phyloP scores from a whole-genome alignment of 2,888 invertebrate species.

The Cryptus viduatorius region DNA sequence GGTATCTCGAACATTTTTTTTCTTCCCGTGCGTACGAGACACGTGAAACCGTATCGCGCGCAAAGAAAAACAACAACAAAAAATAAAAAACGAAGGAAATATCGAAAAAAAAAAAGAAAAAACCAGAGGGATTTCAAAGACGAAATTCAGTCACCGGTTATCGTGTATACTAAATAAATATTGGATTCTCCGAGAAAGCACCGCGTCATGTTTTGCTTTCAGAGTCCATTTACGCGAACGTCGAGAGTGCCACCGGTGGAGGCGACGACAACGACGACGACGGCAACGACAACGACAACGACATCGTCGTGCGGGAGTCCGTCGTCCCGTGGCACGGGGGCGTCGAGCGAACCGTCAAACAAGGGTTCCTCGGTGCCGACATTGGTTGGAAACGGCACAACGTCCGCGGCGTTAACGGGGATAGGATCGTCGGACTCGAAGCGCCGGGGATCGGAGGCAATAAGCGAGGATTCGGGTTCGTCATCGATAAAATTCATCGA shows the following conservation, averaged over 20 bases:
- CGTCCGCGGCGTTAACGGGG: conserved; percentile 64
- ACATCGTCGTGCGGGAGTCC: conserved; percentile 56
- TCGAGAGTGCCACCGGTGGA: conserved; percentile 71
- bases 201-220: conserved; percentile 83
- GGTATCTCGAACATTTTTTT: neutral
- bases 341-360: conserved; percentile 65
- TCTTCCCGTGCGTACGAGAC: neutral
- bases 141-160: neutral
- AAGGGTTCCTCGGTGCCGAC: conserved; percentile 64
- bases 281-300: conserved; percentile 51
- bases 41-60: neutral
- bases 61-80: neutral
- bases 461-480: conserved; percentile 81
- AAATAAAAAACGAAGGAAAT: neutral
- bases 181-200: neutral
- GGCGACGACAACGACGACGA: conserved; percentile 51
- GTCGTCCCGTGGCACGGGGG: conserved; percentile 66
- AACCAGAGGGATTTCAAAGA: neutral
- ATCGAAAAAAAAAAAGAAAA: neutral
- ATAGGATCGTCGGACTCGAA: conserved; percentile 34
- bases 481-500: conserved; percentile 83
- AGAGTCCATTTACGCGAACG: conserved; percentile 83
- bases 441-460: conserved; percentile 80
- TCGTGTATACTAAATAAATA: neutral
- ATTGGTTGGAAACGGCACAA: conserved; percentile 29